Conservation (phyloP, 1,140 invertebrate species). For the Bradysia coprophila region DNA sequence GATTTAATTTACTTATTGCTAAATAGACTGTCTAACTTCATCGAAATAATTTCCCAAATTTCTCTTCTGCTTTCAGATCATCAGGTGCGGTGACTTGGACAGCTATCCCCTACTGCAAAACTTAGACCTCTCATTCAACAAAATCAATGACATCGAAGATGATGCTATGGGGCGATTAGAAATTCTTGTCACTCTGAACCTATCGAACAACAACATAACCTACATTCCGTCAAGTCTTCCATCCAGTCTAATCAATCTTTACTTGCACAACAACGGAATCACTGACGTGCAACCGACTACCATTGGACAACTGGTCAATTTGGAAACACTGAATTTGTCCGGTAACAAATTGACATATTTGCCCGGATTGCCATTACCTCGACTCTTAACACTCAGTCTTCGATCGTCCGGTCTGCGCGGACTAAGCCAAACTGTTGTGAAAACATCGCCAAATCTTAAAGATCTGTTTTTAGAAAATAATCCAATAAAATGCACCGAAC, state of each 20-base stretch:
- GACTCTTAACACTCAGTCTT: constrained; percentile 15
- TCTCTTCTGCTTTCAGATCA: constrained; percentile 19
- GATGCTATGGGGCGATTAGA: constrained; percentile 69
- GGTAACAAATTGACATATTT: constrained; percentile 18
- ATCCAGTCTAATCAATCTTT: constrained; percentile 34
- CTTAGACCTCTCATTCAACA: constrained; percentile 64
- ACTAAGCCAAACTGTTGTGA: constrained; percentile 18
- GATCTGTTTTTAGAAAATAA: constrained; percentile 21
- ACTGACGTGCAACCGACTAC: constrained; percentile 39
- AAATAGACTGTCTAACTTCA: neutral
- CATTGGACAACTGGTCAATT: constrained; percentile 44
- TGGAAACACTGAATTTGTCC: constrained; percentile 41
- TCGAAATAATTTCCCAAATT: neutral
- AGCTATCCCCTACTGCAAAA: constrained; percentile 69
- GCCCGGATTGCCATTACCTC: constrained; percentile 14
- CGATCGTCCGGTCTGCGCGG: constrained; percentile 15
- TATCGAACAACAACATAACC: constrained; percentile 54
- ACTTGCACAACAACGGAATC: constrained; percentile 41
- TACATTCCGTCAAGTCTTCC: constrained; percentile 47
- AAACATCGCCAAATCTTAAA: constrained; percentile 16
- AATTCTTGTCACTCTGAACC: constrained; percentile 54
- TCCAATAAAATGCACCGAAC: constrained; percentile 20
- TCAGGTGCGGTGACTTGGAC: constrained; percentile 71
- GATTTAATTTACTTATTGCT: no score
- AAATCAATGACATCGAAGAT: constrained; percentile 58